A percentile compares a stretch with the other conserved stretches of the same genome.
These are phyloP conservation scores for Kryptolebias ocellatus DNA, from an alignment of 2,797 vertebrate species.

Conservation along the genomic window DNA sequence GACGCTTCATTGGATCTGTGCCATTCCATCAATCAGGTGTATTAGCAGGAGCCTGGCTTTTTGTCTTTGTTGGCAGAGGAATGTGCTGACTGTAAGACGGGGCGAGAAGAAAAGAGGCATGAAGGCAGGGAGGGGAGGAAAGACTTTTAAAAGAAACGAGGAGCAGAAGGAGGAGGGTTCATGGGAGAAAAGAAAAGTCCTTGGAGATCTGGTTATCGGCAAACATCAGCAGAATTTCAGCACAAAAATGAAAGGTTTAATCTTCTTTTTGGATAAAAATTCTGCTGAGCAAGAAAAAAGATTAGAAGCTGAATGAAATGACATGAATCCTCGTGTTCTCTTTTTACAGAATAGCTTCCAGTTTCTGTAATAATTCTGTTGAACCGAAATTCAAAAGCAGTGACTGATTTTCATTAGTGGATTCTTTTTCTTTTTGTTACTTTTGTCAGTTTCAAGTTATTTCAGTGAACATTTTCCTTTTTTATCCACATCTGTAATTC, in stretches of 20 bases:
- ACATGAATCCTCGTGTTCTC: conserved; percentile 22
- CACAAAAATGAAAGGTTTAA: conserved; percentile 54
- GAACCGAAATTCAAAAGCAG: too few relatives aligned
- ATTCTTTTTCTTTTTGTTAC: too few relatives aligned
- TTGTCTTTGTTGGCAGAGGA: conserved; percentile 9
- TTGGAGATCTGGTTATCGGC: conserved; percentile 66
- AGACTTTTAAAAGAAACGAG: too few relatives aligned
- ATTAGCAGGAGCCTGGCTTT: conserved; percentile 34
- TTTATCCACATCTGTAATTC: neutral
- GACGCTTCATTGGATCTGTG: conserved; percentile 37
- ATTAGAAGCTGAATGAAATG: conserved; percentile 22
- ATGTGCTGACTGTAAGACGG: conserved; percentile 16
- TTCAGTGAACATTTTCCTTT: too few relatives aligned
- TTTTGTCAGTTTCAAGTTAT: too few relatives aligned
- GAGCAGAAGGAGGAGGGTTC: conserved; percentile 3
- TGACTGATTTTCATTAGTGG: too few relatives aligned
- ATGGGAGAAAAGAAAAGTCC: conserved; percentile 35
- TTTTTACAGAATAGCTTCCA: neutral
- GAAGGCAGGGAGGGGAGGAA: neutral
- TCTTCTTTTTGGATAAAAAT: conserved; percentile 59
- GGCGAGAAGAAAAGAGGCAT: neutral
- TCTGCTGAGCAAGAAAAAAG: conserved; percentile 23
- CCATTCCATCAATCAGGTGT: conserved; percentile 59
- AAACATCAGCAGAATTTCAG: conserved; percentile 64
- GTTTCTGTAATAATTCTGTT: too few relatives aligned